Base-by-base conservation (phyloP, 2,113 vertebrate genomes). In the Callipepla squamata region DNA sequence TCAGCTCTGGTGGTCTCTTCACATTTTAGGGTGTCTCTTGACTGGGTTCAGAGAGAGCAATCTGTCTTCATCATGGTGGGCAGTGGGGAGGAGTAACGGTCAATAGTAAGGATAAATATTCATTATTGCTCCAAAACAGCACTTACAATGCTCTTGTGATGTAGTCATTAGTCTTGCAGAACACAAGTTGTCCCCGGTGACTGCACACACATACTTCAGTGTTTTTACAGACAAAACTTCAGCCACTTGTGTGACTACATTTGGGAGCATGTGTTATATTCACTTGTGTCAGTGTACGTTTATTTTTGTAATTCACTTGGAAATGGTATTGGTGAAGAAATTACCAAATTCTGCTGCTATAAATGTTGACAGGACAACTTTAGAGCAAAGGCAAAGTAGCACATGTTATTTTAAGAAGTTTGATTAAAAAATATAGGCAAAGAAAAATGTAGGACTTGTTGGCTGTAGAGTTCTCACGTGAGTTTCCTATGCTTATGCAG, bases 161-260 rank as follows among this genome's bases (percentile, higher is more conserved):
- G 82, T n/a, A 89, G 89, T 83, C 87, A 85, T 91, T 85, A 77
- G 63, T 94, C 73, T 85, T 92, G 81, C 72, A 89, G 94, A 95
- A 13, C 85, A 92, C 67, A 89, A 85, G 57, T 83, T 92, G 89
- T 83, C 93, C 79, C 79, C 92, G 68, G 92, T 72, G 92, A 80
- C 86, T 92, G 80, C 5, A 87, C 81, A 72, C 63, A 75, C 57
- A 40, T 66, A 90, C 90, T 96, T 93, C 92, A 75, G 95, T 90
- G 68, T 91, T 78, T 91, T 92, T 92, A 86, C 90, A 96, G 95
- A 89, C 86, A 61, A 57, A 91, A 87, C 75, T 92, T 91, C 70
- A 92, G 95, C 90, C 77, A 86, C 30, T 92, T 66, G 36, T 87
- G 59, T 96, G 87, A 91, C 87, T 95, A 87, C 85, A 80, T 94